phyloP scores from a whole-genome alignment of 2,797 vertebrate species.

The Pogoniulus pusillus region DNA sequence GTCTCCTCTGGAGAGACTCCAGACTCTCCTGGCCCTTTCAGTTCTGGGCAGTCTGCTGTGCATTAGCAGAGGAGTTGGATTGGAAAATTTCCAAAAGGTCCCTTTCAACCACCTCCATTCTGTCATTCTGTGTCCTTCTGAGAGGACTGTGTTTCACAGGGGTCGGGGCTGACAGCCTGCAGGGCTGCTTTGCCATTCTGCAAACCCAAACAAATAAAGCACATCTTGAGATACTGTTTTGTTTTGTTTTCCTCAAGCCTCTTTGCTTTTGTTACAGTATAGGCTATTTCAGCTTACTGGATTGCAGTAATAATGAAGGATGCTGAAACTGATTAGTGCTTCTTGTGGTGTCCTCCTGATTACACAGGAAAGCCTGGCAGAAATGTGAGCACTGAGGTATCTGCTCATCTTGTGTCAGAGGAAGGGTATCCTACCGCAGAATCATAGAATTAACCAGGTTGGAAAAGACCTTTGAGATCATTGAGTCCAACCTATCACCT shows the following conservation, averaged over 20 bases:
- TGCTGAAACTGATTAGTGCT: not conserved
- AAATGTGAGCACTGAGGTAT: not conserved
- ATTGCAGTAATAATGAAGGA: not conserved
- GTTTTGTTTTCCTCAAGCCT: not conserved
- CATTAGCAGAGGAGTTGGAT: too few relatives aligned
- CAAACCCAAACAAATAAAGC: not conserved
- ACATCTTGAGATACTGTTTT: not conserved
- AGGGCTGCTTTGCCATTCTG: not conserved
- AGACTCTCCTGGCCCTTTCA: too few relatives aligned
- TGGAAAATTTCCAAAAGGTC: too few relatives aligned
- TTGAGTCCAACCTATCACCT: too few relatives aligned
- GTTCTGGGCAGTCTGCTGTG: too few relatives aligned
- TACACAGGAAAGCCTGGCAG: not conserved
- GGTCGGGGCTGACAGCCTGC: rapidly evolving
- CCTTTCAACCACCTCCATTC: too few relatives aligned
- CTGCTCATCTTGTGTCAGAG: not conserved
- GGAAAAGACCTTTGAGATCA: too few relatives aligned
- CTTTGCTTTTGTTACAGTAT: not conserved
- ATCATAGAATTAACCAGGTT: too few relatives aligned
- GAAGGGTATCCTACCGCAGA: too few relatives aligned
- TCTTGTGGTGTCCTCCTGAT: not conserved
- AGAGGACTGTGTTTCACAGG: not conserved
- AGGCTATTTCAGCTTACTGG: not conserved
- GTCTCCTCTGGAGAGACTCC: too few relatives aligned
- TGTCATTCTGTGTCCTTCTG: too few relatives aligned